Evolutionary conservation across 2,113 vertebrate species (phyloP).

Genomic region (Zingel zingel): DNA sequence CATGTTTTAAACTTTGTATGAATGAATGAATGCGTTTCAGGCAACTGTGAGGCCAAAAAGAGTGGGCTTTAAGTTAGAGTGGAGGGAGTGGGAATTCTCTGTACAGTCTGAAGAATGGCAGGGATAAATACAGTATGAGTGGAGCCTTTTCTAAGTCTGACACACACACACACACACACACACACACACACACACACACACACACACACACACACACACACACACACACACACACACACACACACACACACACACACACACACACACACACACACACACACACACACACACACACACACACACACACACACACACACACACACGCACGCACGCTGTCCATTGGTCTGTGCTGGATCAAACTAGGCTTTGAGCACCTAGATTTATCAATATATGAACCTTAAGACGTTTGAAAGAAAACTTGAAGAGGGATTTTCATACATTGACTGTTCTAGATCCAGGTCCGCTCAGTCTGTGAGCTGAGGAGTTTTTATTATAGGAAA

Average conservation of each 20-base stretch:
- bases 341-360: conserved; percentile 74
- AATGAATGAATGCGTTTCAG: conserved; percentile 29
- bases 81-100: conserved; percentile 68
- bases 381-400: conserved; percentile 55
- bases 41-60: conserved; percentile 47
- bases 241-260: conserved; percentile 20
- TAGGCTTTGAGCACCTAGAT: conserved; percentile 50
- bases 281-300: conserved; percentile 25
- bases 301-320: conserved; percentile 21
- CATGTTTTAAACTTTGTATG: conserved; percentile 21
- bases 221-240: conserved; percentile 20
- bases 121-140: conserved; percentile 64
- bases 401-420: conserved; percentile 52
- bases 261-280: conserved; percentile 24
- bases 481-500: conserved; percentile 35
- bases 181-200: conserved; percentile 31
- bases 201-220: conserved; percentile 22
- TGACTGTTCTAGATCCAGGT: conserved; percentile 24
- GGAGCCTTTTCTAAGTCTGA: conserved; percentile 43
- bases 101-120: conserved; percentile 76
- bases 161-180: conserved; percentile 12
- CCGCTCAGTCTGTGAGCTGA: conserved; percentile 5
- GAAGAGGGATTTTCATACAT: conserved; percentile 16
- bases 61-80: conserved; percentile 67
- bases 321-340: conserved; percentile 17